Conservation (phyloP, 2,888 invertebrate species). For the Drosophila suboccidentalis region DNA sequence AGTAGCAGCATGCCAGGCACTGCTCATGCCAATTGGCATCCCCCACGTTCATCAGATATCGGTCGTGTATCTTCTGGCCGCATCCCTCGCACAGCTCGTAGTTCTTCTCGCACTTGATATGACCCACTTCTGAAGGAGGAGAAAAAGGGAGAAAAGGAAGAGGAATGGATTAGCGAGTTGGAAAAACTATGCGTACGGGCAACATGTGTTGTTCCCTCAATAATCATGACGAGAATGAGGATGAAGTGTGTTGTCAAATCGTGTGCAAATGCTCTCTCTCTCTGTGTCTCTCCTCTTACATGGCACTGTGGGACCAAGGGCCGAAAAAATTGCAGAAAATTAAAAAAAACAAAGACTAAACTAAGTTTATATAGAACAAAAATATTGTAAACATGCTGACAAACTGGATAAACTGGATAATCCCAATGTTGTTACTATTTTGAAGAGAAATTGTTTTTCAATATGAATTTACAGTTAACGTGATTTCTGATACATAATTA, state of each 20-base stretch:
- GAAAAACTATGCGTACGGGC: constrained; percentile 53
- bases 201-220: constrained; percentile 53
- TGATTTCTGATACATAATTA: no score
- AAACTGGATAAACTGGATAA: no score
- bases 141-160: not conserved
- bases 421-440: no score
- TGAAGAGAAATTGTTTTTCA: no score
- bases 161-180: constrained; percentile 27
- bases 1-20: constrained; percentile 97
- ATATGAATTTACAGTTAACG: no score
- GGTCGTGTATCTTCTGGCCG: constrained; percentile 97
- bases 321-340: not conserved
- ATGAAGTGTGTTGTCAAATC: constrained; percentile 62
- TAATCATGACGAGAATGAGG: constrained; percentile 20
- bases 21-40: constrained; percentile 98
- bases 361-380: no score
- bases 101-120: constrained; percentile 92
- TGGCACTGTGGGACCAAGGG: not conserved
- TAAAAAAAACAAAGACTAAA: not conserved
- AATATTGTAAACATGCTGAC: no score
- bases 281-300: not conserved
- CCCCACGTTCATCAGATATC: constrained; percentile 97
- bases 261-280: constrained; percentile 61
- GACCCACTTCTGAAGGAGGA: constrained; percentile 86
- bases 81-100: constrained; percentile 97